Evolutionary conservation across 2,797 vertebrate genomes (phyloP).

Genomic region (Tiaroga cobitis): DNA sequence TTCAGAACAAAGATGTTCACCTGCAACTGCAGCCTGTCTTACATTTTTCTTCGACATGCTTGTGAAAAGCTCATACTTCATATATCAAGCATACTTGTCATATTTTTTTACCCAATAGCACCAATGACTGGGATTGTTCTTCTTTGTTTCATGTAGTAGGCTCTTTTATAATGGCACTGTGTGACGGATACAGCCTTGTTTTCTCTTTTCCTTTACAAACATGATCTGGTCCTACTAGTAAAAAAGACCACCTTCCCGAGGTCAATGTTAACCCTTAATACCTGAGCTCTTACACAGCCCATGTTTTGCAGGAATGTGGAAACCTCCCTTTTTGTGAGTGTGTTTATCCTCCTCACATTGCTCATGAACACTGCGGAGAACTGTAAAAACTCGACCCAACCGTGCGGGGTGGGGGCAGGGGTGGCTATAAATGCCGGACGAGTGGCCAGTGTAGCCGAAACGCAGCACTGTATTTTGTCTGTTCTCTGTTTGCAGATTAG

Average conservation of each 20-base stretch:
- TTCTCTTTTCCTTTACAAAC: neutral
- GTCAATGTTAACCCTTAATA: neutral
- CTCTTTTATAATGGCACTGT: conserved; percentile 3
- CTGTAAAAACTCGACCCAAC: conserved; percentile 13
- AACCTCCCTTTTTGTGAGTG: conserved; percentile 25
- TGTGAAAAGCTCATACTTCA: neutral
- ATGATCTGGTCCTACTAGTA: conserved; percentile 13
- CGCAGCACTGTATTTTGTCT: conserved; percentile 45
- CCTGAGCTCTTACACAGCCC: neutral
- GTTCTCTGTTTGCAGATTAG: conserved; percentile 42
- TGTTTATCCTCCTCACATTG: conserved; percentile 28
- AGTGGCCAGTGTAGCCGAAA: conserved; percentile 20
- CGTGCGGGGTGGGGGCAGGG: neutral
- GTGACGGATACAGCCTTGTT: conserved; percentile 11
- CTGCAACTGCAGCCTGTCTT: neutral
- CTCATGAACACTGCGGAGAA: conserved; percentile 14
- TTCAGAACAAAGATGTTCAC: conserved; percentile 14
- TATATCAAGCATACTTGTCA: neutral
- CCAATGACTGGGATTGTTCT: conserved; percentile 3
- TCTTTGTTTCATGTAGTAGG: neutral
- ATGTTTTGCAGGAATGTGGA: conserved; percentile 30
- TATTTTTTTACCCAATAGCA: neutral
- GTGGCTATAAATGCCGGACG: conserved; percentile 49
- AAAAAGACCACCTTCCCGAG: neutral
- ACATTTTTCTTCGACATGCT: neutral